phyloP scores from a whole-genome alignment of 1,140 invertebrate genomes.

The Calosoma granatense region DNA sequence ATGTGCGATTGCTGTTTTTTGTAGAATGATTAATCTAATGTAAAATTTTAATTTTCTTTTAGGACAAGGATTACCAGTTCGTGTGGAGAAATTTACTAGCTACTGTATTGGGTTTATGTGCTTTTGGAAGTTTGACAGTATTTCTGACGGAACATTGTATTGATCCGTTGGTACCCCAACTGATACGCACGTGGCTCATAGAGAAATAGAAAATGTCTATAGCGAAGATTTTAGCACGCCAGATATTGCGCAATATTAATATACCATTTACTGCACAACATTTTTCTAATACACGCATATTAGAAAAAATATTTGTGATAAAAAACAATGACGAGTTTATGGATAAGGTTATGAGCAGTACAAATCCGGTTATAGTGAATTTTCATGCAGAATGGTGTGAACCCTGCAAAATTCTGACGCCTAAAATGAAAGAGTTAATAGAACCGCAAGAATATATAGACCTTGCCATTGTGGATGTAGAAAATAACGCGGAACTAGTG shows the following conservation, averaged over 20 bases:
- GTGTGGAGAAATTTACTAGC: conserved; percentile 42
- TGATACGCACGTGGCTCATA: conserved; percentile 22
- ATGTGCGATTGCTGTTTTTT: not conserved
- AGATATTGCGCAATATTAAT: conserved; percentile 20
- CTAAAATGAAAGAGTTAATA: conserved; percentile 75
- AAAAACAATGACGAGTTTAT: conserved; percentile 46
- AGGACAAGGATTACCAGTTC: conserved; percentile 47
- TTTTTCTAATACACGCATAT: conserved; percentile 20
- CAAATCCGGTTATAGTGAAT: conserved; percentile 73
- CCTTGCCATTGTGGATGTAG: conserved; percentile 87
- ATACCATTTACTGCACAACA: conserved; percentile 27
- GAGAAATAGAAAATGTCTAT: conserved; percentile 11
- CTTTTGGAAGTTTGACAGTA: conserved; percentile 36
- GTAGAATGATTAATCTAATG: conserved; percentile 18
- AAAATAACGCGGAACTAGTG: conserved; percentile 74
- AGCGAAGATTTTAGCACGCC: conserved; percentile 14
- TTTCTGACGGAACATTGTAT: conserved; percentile 42
- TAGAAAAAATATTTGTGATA: conserved; percentile 42
- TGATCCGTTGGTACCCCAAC: conserved; percentile 35
- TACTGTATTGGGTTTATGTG: conserved; percentile 35
- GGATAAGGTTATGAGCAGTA: conserved; percentile 67
- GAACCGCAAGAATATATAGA: conserved; percentile 66
- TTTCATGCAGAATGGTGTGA: conserved; percentile 91
- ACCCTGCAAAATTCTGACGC: conserved; percentile 89
- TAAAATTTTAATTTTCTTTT: no score